Base-by-base conservation (phyloP, 1,140 invertebrate species). In the Drosophila ficusphila region DNA sequence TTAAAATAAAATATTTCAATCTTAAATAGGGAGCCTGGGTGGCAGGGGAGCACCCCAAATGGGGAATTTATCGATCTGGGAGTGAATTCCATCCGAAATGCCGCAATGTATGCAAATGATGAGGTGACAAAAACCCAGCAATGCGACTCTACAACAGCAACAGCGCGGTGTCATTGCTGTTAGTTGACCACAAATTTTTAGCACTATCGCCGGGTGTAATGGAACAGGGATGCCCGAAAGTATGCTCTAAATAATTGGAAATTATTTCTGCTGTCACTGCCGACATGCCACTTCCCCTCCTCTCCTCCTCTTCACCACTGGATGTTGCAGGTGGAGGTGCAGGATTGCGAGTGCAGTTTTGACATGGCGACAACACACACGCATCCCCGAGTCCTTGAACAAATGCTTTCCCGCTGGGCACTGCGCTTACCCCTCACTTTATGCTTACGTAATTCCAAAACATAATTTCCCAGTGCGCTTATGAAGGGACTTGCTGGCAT, bases 231-330 rank as follows among this genome's bases (percentile, higher is more conserved):
- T 51, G 57, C 61, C 74, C 52, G 60, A 83, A 82, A 83, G 68
- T 65, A 74, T 78, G 78, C 79, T 65, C 79, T 70, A 82, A 82
- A 82, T 82, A 82, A 82, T 82, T 82, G 62, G 62, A 73, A 78
- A 83, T 78, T 83, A 83, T 82, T 78, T 83, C 61, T 48, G 62
- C 54, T 74, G 61, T 58, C 76, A 54, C 25, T 29, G 51, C 44
- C 53, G 75, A 76, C 74, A 76, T 54, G 9, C 19, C 16, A n/a
- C 38, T 5, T 16, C 8, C n/a, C 25, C 19, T 9, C 23, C 42
- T n/a, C n/a, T n/a, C n/a, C n/a, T n/a, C n/a, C n/a, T n/a, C n/a
- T n/a, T n/a, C n/a, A n/a, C n/a, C n/a, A n/a, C n/a, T n/a, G n/a
- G n/a, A n/a, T n/a, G n/a, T n/a, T 8, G 36, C 3, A 1, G 7